phyloP scores from a whole-genome alignment of 2,113 vertebrate genomes.

The Mesocricetus auratus region DNA sequence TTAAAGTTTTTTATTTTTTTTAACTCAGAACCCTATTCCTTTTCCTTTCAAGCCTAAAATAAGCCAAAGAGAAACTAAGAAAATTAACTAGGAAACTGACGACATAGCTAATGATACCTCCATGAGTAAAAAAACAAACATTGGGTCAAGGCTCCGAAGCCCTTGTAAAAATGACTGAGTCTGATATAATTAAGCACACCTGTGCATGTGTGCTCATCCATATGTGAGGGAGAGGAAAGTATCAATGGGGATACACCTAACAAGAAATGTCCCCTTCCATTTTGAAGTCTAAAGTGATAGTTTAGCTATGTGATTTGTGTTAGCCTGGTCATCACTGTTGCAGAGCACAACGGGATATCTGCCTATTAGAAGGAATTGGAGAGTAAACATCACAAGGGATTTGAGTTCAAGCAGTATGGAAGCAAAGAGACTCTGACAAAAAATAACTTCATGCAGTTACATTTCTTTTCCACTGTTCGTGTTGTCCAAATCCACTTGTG shows the following conservation, averaged over 20 bases:
- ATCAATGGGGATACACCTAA: not conserved
- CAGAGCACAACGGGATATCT: constrained; percentile 25
- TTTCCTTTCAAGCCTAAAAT: not conserved
- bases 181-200: not conserved
- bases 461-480: constrained; percentile 9
- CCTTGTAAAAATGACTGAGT: not conserved
- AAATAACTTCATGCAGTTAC: not conserved
- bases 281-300: not conserved
- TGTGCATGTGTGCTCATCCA: not conserved
- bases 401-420: not conserved
- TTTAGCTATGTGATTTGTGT: not conserved
- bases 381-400: constrained; percentile 4
- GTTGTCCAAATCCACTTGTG: not conserved
- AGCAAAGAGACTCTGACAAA: not conserved
- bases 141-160: not conserved
- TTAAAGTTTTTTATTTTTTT: not conserved
- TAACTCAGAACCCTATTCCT: not conserved
- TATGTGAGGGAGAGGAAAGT: constrained; percentile 37
- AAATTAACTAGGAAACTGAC: not conserved
- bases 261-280: constrained; percentile 11
- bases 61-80: not conserved
- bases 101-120: not conserved
- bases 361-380: not conserved
- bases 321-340: constrained; percentile 27
- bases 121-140: not conserved